A percentile compares a stretch with the other conserved stretches of the same genome.
These are phyloP conservation scores for Bimastos eiseni DNA, from an alignment of 2,888 invertebrate species.

Conservation along the genomic window DNA sequence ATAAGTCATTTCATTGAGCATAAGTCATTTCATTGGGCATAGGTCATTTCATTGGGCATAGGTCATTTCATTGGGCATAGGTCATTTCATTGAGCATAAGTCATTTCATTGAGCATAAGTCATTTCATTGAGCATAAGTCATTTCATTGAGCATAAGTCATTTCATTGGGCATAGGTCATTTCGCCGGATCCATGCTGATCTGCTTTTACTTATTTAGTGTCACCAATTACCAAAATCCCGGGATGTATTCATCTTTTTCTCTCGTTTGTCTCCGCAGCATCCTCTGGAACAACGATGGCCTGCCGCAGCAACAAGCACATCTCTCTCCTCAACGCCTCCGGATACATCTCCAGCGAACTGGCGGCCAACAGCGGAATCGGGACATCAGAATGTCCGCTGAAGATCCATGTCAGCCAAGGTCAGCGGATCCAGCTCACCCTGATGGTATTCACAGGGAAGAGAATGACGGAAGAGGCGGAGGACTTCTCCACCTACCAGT, in stretches of 20 bases:
- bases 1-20: background rate
- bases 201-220: no score
- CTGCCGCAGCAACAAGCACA: constrained; percentile 14
- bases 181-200: no score
- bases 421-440: constrained; percentile 27
- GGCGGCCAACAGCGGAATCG: constrained; percentile 1
- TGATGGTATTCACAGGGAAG: constrained; percentile 26
- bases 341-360: constrained; percentile 27
- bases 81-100: background rate
- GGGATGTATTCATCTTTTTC: no score
- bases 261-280: background rate
- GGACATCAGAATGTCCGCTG: constrained; percentile 28
- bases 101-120: no score
- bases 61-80: no score
- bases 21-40: no score
- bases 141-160: no score
- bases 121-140: no score
- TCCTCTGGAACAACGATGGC: background rate
- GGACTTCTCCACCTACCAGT: background rate
- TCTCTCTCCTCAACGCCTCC: background rate
- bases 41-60: no score
- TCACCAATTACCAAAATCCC: no score
- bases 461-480: background rate
- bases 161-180: no score
- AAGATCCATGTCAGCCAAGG: constrained; percentile 29